These are phyloP conservation scores for Myanophis thanlyinensis DNA, from an alignment of 2,113 vertebrate species.

Conservation along the genomic window DNA sequence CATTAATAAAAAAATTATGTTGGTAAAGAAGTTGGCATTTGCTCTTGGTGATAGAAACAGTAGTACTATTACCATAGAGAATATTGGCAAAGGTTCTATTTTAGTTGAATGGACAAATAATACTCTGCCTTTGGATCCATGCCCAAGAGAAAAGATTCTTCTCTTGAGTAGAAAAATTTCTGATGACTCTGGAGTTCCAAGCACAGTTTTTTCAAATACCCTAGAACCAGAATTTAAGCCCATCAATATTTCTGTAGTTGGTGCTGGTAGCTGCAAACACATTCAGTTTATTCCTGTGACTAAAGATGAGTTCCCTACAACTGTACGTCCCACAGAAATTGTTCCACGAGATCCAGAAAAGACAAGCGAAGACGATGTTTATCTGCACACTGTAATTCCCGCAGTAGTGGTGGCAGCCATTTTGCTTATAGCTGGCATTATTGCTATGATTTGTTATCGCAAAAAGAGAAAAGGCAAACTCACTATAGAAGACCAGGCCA, in stretches of 20 bases:
- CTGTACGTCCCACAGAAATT: conserved; percentile 59
- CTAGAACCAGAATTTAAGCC: conserved; percentile 92
- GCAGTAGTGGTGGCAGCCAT: conserved; percentile 93
- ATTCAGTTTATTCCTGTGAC: conserved; percentile 81
- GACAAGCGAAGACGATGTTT: conserved; percentile 88
- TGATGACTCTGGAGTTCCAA: conserved; percentile 78
- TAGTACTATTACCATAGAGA: conserved; percentile 86
- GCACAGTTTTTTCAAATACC: conserved; percentile 74
- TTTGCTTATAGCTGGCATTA: conserved; percentile 90
- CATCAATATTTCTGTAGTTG: conserved; percentile 78
- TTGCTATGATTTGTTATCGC: conserved; percentile 96
- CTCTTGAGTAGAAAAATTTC: conserved; percentile 82
- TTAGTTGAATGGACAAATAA: conserved; percentile 95
- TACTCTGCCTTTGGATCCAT: conserved; percentile 83
- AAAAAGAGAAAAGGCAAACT: conserved; percentile 96
- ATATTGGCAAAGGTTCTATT: conserved; percentile 86
- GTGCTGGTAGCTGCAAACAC: conserved; percentile 83
- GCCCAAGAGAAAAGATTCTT: conserved; percentile 86
- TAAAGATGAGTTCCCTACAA: conserved; percentile 59
- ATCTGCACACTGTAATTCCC: conserved; percentile 93
- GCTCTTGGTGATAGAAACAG: conserved; percentile 90
- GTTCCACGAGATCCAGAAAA: conserved; percentile 78
- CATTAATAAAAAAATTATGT: conserved; percentile 86
- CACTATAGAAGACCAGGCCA: conserved; percentile 95
- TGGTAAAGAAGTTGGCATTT: conserved; percentile 90